A percentile compares a stretch with the other conserved stretches of the same genome.
Evolutionary conservation across 2,113 vertebrate species (phyloP).

Genomic region (Chiloscyllium plagiosum): DNA sequence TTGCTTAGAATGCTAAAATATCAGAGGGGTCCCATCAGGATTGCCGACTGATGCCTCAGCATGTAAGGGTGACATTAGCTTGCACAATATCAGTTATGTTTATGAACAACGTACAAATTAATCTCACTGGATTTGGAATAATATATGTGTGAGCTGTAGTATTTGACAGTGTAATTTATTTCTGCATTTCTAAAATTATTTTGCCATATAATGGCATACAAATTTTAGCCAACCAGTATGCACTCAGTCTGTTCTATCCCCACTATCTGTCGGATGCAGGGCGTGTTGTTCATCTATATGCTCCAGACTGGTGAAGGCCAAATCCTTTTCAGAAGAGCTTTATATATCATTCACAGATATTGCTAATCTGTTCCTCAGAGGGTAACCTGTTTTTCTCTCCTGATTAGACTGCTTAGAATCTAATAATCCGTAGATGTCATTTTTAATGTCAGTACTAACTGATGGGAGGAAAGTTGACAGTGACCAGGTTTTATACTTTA

Average conservation of each 20-base stretch:
- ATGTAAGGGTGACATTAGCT: neutral
- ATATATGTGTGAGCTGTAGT: constrained; percentile 23
- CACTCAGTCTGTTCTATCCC: neutral
- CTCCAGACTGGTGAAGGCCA: neutral
- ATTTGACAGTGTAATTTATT: constrained; percentile 22
- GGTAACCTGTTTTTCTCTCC: neutral
- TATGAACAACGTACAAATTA: constrained; percentile 22
- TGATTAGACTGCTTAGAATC: neutral
- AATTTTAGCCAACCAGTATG: neutral
- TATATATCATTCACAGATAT: constrained; percentile 2
- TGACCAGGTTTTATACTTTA: neutral
- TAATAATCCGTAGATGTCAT: neutral
- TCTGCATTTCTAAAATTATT: neutral
- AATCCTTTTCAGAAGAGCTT: neutral
- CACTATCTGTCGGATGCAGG: neutral
- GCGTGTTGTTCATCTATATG: neutral
- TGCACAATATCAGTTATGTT: neutral
- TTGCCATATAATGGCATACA: neutral
- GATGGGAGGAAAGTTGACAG: neutral
- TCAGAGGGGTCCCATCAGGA: neutral
- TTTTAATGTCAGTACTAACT: neutral
- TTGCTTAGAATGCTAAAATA: constrained; percentile 25
- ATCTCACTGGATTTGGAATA: constrained; percentile 29
- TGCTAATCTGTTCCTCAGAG: neutral
- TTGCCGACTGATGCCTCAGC: neutral